Percentiles rank a stretch among this genome's conserved stretches.
Evolutionary conservation across 2,113 vertebrate genomes (phyloP).

Genomic region (Amblyopsis rosae): DNA sequence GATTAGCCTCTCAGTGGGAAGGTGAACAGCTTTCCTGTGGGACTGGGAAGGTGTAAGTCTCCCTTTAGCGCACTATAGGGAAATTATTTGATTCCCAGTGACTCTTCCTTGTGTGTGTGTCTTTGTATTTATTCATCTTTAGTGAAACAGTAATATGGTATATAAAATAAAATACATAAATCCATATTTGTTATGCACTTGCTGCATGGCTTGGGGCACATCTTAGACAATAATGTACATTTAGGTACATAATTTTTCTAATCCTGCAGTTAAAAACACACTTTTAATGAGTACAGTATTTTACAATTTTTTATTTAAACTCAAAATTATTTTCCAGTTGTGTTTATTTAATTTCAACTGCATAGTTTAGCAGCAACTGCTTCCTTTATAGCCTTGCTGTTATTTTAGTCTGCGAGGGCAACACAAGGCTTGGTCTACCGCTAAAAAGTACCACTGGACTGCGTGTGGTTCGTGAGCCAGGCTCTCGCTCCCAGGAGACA

Average conservation of each 20-base stretch:
- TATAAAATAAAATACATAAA: too few relatives aligned
- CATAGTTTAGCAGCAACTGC: conserved; percentile 59
- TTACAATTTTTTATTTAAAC: conserved; percentile 42
- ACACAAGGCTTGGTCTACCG: conserved; percentile 56
- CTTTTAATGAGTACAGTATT: conserved; percentile 37
- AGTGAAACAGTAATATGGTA: too few relatives aligned
- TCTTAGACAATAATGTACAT: neutral
- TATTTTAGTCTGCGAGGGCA: conserved; percentile 68
- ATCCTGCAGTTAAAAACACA: too few relatives aligned
- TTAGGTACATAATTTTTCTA: neutral
- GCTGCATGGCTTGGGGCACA: too few relatives aligned
- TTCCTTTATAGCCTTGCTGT: conserved; percentile 60
- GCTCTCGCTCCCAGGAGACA: conserved; percentile 26
- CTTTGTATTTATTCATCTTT: conserved; percentile 13
- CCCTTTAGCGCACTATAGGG: conserved; percentile 48
- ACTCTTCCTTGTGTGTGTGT: conserved; percentile 6
- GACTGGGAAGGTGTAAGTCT: conserved; percentile 49
- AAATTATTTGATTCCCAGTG: conserved; percentile 26
- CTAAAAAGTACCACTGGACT: conserved; percentile 61
- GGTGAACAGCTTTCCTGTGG: conserved; percentile 56
- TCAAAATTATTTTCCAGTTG: conserved; percentile 28
- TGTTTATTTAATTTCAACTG: conserved; percentile 61
- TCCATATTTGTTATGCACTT: too few relatives aligned
- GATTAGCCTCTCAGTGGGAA: conserved; percentile 62
- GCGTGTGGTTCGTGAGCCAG: conserved; percentile 66